Evolutionary conservation across 2,113 vertebrate genomes (phyloP), one percentile per base, ranked within the genome.

Genomic region (Datnioides undecimradiatus): DNA sequence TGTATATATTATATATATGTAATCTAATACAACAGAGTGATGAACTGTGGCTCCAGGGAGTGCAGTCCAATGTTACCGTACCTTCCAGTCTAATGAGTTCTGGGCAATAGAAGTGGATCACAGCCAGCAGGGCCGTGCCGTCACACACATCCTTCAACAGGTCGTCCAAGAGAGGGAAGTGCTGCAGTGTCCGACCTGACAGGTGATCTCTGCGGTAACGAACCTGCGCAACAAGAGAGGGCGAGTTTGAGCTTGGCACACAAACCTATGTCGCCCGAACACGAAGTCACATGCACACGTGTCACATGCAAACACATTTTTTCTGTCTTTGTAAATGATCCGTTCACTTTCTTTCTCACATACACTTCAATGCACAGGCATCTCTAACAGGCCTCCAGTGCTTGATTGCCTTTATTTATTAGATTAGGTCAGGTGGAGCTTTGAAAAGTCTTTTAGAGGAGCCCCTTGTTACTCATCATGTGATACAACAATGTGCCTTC

Each of bases 41-140:
- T 66, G 19, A 6, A 34, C 11, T n/a, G 29, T 23, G 33, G 9
- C 6, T 57, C 27, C 29, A n/a, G 55, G 19, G 8, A 29, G 27
- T 55, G 19, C 9, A 21, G 49, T 34, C 19, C 14, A 25, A 8
- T 29, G 19, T 41, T 41, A 23, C 91, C 8, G 29, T 95, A 98
- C 98, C 97, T 60, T 99, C 97, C 43, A 98, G 93, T 66, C 96
- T 96, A 93, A 99, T 95, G 60, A 96, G 95, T 71, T 97, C 97
- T 0, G 98, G 98, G 88, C 98, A 99, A 51, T 99, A 99, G 87
- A 97, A 99, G 92, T 99, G 97, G 81, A 99, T 93, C 36, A 98
- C 90, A 11, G 96, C 93, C 31, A 99, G 88, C 83, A 99, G 96
- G 45, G 97, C 97, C 6, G 95, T 93, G 16, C 96, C 97, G 12